Evolutionary conservation across 2,797 vertebrate species (phyloP), one percentile per base, ranked within the genome.

Genomic region (Eupleurogrammus muticus): DNA sequence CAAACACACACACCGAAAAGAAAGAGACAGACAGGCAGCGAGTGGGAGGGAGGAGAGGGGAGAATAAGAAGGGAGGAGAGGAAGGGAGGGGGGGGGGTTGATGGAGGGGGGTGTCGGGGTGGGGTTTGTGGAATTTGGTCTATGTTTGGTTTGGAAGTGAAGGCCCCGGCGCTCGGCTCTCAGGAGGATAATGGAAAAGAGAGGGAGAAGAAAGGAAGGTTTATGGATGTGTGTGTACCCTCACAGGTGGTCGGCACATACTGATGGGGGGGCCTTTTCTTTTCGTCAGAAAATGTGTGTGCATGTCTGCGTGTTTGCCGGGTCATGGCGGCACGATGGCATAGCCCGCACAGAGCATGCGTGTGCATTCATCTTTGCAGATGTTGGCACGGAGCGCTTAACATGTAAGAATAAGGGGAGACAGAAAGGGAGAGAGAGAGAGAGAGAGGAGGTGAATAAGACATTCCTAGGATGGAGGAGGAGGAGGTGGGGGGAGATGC

Each of bases 71-170:
- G 36, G 46, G 36, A 57, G 13, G 40, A 17, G 24, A 47, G 24
- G 6, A 38, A 46, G 42, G 24, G 53, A n/a, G 36, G 54, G 21
- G 28, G 36, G 11, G 54, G 66, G 52, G 75, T 48, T 5, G 47
- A 66, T 55, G 75, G 51, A 5, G 47, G 66, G 77, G 34, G 63
- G 68, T 55, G 58, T 49, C n/a, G 76, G 81, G 82, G 85, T 69
- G 84, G 86, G 81, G 85, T 77, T 87, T 89, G 80, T 65, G 91
- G 92, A 93, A 93, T 92, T 94, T 83, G 76, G 73, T 90, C 91
- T 89, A 77, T 92, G 92, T 94, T 94, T 93, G 89, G 92, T 93
- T 94, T 94, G 93, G 92, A 93, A 91, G 91, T 79, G 57, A 92
- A 88, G 71, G 87, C 87, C 89, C 81, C 66, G 73, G 87, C 77